Evolutionary conservation across 92 coral and sea anemone species (phyloP), one percentile per base, ranked within the genome.

Genomic region (Epizoanthus rinbou): DNA sequence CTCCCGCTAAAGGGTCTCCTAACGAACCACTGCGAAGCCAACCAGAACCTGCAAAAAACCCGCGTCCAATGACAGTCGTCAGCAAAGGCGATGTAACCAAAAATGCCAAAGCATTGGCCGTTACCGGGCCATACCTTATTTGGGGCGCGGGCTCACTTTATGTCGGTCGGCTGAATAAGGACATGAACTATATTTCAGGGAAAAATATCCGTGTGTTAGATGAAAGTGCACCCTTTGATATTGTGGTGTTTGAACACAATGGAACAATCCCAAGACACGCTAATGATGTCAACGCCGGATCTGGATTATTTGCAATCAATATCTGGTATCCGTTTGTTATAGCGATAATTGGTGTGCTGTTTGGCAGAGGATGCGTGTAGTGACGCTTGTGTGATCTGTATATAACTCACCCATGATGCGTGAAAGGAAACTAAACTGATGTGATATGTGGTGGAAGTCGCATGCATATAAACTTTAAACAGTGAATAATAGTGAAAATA

Each of bases 121-220:
- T 58, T 16, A 52, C 53, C 2, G 69, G 71, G 33, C 45, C 6
- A 23, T 79, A 79, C 33, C 75, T 79, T 35, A 24, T 79, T 41
- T 79, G 83, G 83, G 50, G 74, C 1, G 83, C 66, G 33, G 21
- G 83, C 21, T 45, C 47, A 22, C 75, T 70, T 8, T 70, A 35
- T 7, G 75, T 70, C 3, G 75, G 75, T 35, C 56, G 47, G 39
- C 10, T 70, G 75, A 70, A 70, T 54, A 24, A 70, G 35, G 1
- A 70, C n/a, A 37, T 35, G 52, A 37, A 70, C 35, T 70, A 35
- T 31, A 37, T 70, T 35, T 10, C 75, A 17, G 56, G 13, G 56
- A 2, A 70, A 70, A 37, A 70, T 16, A 70, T 70, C 23, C 16
- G 31, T 7, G 17, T 70, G 10, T 70, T 70, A 35, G 75, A 70